phyloP scores from a whole-genome alignment of 2,888 invertebrate species.

The Eupithecia inturbata region DNA sequence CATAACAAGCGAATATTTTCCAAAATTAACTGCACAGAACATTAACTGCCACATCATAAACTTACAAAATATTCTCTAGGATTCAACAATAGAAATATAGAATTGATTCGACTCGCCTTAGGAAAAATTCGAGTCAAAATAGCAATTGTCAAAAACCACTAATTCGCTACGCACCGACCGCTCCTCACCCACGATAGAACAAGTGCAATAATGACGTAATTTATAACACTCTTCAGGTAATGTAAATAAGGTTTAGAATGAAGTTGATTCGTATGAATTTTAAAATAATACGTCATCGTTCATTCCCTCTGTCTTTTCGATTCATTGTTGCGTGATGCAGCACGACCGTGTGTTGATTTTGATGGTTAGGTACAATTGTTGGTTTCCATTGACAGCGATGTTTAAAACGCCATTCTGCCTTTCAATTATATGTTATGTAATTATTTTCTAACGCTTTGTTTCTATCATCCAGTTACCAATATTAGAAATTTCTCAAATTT shows the following conservation, averaged over 20 bases:
- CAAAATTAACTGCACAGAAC: constrained; percentile 7
- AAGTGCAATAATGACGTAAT: constrained; percentile 78
- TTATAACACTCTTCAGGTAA: constrained; percentile 42
- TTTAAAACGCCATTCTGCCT: not conserved
- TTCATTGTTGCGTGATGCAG: constrained; percentile 69
- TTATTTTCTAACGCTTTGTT: not conserved
- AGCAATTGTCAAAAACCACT: constrained; percentile 75
- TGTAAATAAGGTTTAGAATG: constrained; percentile 50
- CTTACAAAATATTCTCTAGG: constrained; percentile 42
- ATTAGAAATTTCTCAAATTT: not conserved
- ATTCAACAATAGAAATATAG: constrained; percentile 35
- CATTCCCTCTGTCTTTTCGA: constrained; percentile 77
- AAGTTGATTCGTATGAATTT: constrained; percentile 66
- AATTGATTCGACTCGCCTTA: constrained; percentile 55
- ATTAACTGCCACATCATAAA: constrained; percentile 23
- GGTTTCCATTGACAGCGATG: constrained; percentile 55
- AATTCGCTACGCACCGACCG: constrained; percentile 77
- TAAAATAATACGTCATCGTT: constrained; percentile 77
- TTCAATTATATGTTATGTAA: not conserved
- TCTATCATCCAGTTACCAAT: not conserved
- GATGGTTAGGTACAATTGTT: constrained; percentile 58
- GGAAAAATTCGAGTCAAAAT: constrained; percentile 61
- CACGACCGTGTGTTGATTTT: constrained; percentile 74
- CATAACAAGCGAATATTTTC: not conserved
- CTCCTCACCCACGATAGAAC: constrained; percentile 62